A percentile compares a stretch with the other conserved stretches of the same genome.
Evolutionary conservation across 1,140 invertebrate species (phyloP).

Genomic region (Meloidogyne floridensis): DNA sequence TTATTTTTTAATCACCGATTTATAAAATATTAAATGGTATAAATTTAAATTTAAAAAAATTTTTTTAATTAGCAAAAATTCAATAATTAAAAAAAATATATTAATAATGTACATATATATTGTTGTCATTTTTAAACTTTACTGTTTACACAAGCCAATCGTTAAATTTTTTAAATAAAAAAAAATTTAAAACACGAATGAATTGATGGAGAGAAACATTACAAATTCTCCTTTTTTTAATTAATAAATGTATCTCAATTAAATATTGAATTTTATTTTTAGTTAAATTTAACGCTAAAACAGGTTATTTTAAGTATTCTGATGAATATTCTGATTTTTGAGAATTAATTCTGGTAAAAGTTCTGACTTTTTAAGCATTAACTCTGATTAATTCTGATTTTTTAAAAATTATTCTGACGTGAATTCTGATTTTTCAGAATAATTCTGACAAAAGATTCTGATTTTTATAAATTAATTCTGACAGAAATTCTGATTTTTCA

Average conservation of each 20-base stretch:
- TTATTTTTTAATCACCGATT: no score
- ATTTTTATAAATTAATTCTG: no score
- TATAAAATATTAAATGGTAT: no score
- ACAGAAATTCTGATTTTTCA: no score
- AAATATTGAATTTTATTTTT: background rate
- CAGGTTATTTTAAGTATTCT: background rate
- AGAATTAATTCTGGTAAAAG: background rate
- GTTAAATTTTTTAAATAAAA: background rate
- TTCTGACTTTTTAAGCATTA: background rate
- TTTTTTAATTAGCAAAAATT: no score
- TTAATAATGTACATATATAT: no score
- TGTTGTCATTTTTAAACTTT: no score
- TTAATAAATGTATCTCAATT: background rate
- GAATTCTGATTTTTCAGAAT: background rate
- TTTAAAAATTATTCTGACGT: background rate
- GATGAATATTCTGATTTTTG: background rate
- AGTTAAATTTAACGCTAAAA: background rate
- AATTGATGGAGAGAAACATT: background rate
- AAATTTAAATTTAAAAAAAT: no score
- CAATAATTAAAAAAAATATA: no score
- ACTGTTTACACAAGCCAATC: slow-evolving; percentile 2
- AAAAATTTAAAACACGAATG: background rate
- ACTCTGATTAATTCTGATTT: no score
- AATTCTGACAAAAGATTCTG: background rate
- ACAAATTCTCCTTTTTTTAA: background rate